phyloP scores from a whole-genome alignment of 2,888 invertebrate genomes.

The Yponomeuta plumbellus region DNA sequence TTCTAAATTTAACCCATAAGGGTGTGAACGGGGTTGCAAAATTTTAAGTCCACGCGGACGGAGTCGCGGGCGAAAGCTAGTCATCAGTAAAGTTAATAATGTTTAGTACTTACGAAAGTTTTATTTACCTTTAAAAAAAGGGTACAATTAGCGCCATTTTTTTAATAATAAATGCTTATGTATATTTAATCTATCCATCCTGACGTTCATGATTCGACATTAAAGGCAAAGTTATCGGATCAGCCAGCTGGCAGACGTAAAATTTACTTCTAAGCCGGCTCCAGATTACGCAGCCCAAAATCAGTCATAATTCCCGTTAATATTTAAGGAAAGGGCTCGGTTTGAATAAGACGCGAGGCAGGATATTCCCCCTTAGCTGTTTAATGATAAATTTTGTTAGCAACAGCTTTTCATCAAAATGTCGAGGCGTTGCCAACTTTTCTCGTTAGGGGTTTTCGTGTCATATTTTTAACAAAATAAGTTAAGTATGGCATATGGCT shows the following conservation, averaged over 20 bases:
- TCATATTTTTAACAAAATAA: neutral
- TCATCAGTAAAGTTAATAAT: no score
- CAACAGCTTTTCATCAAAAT: neutral
- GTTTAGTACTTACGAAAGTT: no score
- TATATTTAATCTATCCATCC: neutral
- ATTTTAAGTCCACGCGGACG: no score
- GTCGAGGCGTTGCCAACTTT: neutral
- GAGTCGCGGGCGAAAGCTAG: no score
- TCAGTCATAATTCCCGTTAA: neutral
- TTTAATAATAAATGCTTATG: neutral
- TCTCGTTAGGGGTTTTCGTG: neutral
- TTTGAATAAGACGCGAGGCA: neutral
- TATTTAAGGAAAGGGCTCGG: neutral
- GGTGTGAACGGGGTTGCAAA: no score
- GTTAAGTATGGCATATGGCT: slow-evolving; percentile 1
- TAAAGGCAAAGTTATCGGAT: neutral
- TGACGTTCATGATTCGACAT: neutral
- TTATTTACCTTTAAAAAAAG: no score
- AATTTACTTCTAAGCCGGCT: neutral
- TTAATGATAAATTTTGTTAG: neutral
- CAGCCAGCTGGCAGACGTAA: neutral
- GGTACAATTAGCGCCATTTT: no score
- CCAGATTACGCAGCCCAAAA: neutral
- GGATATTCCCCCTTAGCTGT: neutral
- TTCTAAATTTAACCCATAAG: no score